phyloP scores from a whole-genome alignment of 2,888 invertebrate species.

The Uropetala carovei region DNA sequence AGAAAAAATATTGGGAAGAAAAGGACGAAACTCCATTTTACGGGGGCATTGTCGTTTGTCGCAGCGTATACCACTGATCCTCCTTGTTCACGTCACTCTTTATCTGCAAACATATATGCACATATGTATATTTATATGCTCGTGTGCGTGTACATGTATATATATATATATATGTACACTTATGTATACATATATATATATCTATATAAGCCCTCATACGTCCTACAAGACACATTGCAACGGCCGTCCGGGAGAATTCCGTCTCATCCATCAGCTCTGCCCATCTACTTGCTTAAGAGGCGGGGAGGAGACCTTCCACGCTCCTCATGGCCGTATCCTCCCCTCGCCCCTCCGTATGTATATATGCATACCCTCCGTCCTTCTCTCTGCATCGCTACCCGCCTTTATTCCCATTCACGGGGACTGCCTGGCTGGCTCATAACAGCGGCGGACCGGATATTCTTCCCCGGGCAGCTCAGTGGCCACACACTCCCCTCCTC shows the following conservation, averaged over 20 bases:
- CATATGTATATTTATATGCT: too few relatives aligned
- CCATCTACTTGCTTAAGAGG: neutral
- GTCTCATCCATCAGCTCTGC: neutral
- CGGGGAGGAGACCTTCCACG: neutral
- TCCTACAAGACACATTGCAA: neutral
- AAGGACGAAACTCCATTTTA: neutral
- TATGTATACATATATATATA: too few relatives aligned
- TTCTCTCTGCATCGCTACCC: neutral
- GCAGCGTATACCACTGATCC: neutral
- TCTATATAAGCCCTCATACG: too few relatives aligned
- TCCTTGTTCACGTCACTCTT: too few relatives aligned
- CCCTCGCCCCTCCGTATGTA: neutral
- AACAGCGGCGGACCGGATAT: neutral
- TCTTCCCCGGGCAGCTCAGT: neutral
- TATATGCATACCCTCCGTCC: conserved; percentile 6
- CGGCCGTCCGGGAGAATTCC: neutral
- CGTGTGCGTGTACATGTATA: too few relatives aligned
- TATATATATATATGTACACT: too few relatives aligned
- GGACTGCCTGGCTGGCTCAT: neutral
- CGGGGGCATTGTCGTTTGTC: neutral
- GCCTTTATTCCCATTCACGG: conserved; percentile 1
- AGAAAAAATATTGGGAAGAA: neutral
- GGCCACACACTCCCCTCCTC: neutral
- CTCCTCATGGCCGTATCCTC: neutral
- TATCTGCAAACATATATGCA: too few relatives aligned